These are phyloP conservation scores for Petrocephalus schoutedeni DNA, from an alignment of 2,797 vertebrate genomes.

Conservation along the genomic window DNA sequence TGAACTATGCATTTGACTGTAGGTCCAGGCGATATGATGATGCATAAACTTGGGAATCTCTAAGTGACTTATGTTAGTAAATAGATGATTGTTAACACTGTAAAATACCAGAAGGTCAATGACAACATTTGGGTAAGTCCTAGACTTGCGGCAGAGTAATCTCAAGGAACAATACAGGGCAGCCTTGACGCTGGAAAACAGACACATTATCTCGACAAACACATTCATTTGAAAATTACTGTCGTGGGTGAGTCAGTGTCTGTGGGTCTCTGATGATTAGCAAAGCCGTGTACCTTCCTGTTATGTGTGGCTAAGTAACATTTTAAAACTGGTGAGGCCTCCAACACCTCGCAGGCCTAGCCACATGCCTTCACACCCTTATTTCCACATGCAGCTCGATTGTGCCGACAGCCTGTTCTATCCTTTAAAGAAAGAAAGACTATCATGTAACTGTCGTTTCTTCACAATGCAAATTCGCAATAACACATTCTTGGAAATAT, in stretches of 20 bases:
- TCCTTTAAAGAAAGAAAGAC: background rate
- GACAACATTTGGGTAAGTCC: background rate
- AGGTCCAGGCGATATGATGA: background rate
- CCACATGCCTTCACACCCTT: background rate
- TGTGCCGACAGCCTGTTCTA: background rate
- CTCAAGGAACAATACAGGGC: background rate
- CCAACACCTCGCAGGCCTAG: background rate
- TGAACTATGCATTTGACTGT: background rate
- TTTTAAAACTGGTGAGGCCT: background rate
- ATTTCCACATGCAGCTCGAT: background rate
- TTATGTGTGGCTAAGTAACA: background rate
- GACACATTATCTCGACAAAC: background rate
- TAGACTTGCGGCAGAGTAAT: background rate
- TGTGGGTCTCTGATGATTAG: background rate
- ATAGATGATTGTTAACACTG: background rate
- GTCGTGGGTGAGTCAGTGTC: background rate
- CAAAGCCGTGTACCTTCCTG: background rate
- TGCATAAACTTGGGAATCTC: background rate
- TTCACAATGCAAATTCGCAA: background rate
- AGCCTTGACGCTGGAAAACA: background rate
- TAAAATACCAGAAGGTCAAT: background rate
- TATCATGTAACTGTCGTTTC: background rate
- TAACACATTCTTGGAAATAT: background rate
- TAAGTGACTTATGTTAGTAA: background rate
- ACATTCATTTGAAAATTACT: background rate